Percentiles rank a stretch among this genome's conserved stretches.
phyloP scores from a whole-genome alignment of 2,888 invertebrate genomes.

The Paralinhomoeus sp. region DNA sequence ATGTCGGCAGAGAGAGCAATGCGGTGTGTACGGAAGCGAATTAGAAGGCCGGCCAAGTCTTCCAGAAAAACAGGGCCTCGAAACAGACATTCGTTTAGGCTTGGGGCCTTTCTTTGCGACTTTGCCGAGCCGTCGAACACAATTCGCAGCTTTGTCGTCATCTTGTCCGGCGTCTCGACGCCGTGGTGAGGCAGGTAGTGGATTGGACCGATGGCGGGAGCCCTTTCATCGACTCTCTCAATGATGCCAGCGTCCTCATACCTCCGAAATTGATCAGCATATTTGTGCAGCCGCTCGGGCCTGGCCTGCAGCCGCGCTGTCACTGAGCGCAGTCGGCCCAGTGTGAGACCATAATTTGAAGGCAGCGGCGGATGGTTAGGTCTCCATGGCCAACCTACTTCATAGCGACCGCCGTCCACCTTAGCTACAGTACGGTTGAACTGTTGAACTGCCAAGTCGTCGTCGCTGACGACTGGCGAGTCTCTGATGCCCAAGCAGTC shows the following conservation, averaged over 20 bases:
- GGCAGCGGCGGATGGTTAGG: not conserved
- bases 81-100: conserved; percentile 8
- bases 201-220: not conserved
- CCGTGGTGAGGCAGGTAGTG: conserved; percentile 8
- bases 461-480: not conserved
- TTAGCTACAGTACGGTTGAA: not conserved
- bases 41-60: conserved; percentile 4
- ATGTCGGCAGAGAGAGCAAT: conserved; percentile 7
- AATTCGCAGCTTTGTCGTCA: conserved; percentile 7
- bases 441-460: not conserved
- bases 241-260: conserved; percentile 4
- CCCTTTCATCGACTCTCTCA: conserved; percentile 3
- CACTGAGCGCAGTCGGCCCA: not conserved
- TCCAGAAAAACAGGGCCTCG: conserved; percentile 7
- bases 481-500: not conserved
- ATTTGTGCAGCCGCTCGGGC: conserved; percentile 2
- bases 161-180: conserved; percentile 6
- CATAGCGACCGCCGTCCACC: not conserved
- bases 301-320: not conserved
- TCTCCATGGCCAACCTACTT: conserved; percentile 2
- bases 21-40: conserved; percentile 4
- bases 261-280: conserved; percentile 4
- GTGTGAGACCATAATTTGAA: not conserved
- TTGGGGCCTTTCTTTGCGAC: not conserved
- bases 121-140: conserved; percentile 8